Percentiles rank a stretch among this genome's conserved stretches.
phyloP scores from a whole-genome alignment of 2,113 vertebrate genomes.

The Neolamprologus brichardi region DNA sequence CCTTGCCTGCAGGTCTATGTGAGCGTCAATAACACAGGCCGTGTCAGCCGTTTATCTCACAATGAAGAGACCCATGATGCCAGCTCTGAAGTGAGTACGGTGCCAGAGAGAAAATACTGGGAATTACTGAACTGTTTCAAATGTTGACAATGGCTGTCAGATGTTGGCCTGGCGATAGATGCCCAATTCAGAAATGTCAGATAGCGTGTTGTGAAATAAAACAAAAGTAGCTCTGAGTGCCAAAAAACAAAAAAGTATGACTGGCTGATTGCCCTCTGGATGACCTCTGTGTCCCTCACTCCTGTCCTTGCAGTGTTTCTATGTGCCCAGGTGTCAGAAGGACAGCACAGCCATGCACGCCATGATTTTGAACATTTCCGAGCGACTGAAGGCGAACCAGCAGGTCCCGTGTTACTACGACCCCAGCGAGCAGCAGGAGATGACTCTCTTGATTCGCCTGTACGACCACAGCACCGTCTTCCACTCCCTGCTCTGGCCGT shows the following conservation, averaged over 20 bases:
- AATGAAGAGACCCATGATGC: slow-evolving; percentile 86
- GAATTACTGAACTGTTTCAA: slow-evolving; percentile 37
- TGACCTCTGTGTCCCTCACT: slow-evolving; percentile 5
- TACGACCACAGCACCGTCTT: slow-evolving; percentile 82
- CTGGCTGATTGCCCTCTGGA: neutral
- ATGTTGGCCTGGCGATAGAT: slow-evolving; percentile 17
- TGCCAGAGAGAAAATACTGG: slow-evolving; percentile 32
- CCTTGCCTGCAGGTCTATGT: slow-evolving; percentile 94
- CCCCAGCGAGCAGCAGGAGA: slow-evolving; percentile 81
- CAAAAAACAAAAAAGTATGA: neutral
- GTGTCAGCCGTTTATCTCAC: slow-evolving; percentile 84
- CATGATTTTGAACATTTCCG: slow-evolving; percentile 80
- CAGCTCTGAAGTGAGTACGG: slow-evolving; percentile 82
- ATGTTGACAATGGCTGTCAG: slow-evolving; percentile 36
- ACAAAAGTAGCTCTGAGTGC: neutral
- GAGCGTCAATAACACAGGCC: slow-evolving; percentile 86
- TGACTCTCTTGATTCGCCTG: slow-evolving; percentile 81
- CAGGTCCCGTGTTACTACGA: slow-evolving; percentile 86
- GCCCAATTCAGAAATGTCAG: neutral
- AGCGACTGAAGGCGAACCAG: slow-evolving; percentile 82
- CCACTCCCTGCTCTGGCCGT: slow-evolving; percentile 89
- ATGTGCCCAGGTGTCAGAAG: slow-evolving; percentile 88
- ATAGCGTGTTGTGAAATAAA: neutral
- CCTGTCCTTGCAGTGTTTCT: slow-evolving; percentile 79
- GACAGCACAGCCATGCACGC: slow-evolving; percentile 79